phyloP scores from a whole-genome alignment of 2,113 vertebrate genomes.

The Nestor notabilis region DNA sequence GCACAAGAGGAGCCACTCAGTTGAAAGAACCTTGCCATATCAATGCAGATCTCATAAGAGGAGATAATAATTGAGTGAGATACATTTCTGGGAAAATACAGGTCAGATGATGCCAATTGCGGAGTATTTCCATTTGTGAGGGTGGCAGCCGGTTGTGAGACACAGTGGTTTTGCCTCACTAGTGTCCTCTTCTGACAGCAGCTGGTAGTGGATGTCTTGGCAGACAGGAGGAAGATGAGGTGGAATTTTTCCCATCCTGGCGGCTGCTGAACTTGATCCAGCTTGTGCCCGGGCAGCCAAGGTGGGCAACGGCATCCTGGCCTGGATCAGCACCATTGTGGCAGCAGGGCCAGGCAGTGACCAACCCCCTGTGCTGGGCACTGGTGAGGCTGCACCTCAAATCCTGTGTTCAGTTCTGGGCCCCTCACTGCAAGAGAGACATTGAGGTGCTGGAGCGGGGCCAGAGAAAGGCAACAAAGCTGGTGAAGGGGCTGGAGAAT shows the following conservation, averaged over 20 bases:
- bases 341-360: neutral
- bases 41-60: neutral
- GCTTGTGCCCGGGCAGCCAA: neutral
- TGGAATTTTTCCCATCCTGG: neutral
- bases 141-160: neutral
- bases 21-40: neutral
- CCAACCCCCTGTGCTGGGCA: rapidly evolving
- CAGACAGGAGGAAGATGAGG: neutral
- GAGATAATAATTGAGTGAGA: neutral
- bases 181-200: neutral
- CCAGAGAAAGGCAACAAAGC: rapidly evolving
- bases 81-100: neutral
- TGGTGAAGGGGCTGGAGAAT: neutral
- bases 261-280: neutral
- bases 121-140: neutral
- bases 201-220: neutral
- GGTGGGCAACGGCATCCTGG: rapidly evolving
- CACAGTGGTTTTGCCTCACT: rapidly evolving
- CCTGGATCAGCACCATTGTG: rapidly evolving
- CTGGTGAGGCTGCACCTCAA: neutral
- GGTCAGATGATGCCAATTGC: neutral
- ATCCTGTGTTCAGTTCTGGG: neutral
- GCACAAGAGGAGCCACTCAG: neutral
- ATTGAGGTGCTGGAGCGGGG: rapidly evolving
- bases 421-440: rapidly evolving